phyloP scores from a whole-genome alignment of 1,140 invertebrate species.

The Agraylea sexmaculata region DNA sequence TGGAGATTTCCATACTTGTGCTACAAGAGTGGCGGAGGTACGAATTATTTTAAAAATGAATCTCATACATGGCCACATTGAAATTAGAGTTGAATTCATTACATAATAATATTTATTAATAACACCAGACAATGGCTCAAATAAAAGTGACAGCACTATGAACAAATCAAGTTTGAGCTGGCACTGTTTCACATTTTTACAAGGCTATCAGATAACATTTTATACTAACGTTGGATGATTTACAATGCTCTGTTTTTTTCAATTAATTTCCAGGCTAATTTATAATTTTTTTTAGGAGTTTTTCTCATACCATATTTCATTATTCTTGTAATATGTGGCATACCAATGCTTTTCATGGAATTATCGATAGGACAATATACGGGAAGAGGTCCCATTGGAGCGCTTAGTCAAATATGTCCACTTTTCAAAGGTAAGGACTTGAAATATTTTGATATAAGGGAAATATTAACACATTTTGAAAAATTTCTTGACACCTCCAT shows the following conservation, averaged over 20 bases:
- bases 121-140: too few species aligned
- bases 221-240: background rate
- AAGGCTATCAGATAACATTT: too few species aligned
- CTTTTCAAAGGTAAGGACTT: slow-evolving; percentile 70
- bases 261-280: too few species aligned
- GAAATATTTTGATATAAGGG: too few species aligned
- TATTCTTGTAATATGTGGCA: slow-evolving; percentile 65
- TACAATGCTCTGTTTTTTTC: background rate
- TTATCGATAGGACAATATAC: slow-evolving; percentile 72
- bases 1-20: slow-evolving; percentile 82
- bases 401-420: slow-evolving; percentile 71
- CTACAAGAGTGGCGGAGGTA: slow-evolving; percentile 74
- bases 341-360: slow-evolving; percentile 78
- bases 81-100: background rate
- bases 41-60: slow-evolving; percentile 23
- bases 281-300: slow-evolving; percentile 51
- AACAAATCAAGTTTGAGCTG: too few species aligned
- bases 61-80: background rate
- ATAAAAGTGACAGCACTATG: too few species aligned
- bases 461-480: too few species aligned
- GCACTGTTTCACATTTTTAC: too few species aligned
- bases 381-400: slow-evolving; percentile 67
- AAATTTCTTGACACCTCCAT: too few species aligned
- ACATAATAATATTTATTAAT: too few species aligned
- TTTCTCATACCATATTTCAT: slow-evolving; percentile 77